Conservation (phyloP, 2,113 vertebrate species). For the Microcebus lehilahytsara region DNA sequence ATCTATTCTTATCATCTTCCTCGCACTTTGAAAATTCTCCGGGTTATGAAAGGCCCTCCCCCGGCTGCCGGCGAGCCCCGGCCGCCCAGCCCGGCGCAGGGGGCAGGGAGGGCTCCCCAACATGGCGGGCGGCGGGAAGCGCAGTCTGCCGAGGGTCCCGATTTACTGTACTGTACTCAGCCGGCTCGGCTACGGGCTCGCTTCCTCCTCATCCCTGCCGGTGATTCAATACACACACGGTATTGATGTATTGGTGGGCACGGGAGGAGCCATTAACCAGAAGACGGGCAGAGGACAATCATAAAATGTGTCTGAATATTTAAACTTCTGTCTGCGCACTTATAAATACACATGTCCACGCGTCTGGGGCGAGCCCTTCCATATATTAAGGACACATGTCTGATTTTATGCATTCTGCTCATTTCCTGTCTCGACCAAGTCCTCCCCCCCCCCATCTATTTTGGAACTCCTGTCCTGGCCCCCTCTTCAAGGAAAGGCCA, state of each 20-base stretch:
- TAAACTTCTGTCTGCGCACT: conserved; percentile 74
- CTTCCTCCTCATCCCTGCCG: conserved; percentile 81
- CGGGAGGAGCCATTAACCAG: conserved; percentile 84
- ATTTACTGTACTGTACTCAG: conserved; percentile 81
- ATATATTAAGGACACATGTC: conserved; percentile 64
- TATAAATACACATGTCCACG: conserved; percentile 61
- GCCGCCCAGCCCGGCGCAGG: conserved; percentile 78
- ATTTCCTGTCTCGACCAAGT: conserved; percentile 16
- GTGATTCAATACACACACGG: conserved; percentile 80
- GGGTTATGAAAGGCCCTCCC: conserved; percentile 88
- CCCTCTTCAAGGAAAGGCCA: conserved; percentile 66
- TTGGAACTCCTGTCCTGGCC: conserved; percentile 77
- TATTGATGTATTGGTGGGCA: conserved; percentile 85
- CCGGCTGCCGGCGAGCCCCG: conserved; percentile 78
- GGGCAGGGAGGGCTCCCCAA: conserved; percentile 85
- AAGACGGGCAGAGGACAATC: conserved; percentile 75
- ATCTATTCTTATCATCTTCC: conserved; percentile 97
- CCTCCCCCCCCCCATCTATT: background rate
- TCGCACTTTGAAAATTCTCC: conserved; percentile 89
- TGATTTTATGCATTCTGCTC: conserved; percentile 52
- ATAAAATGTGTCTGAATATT: conserved; percentile 77
- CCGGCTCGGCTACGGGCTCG: conserved; percentile 78
- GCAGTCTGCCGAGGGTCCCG: conserved; percentile 81
- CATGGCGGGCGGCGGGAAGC: conserved; percentile 84
- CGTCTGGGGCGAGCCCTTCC: conserved; percentile 40